Evolutionary conservation across 2,113 vertebrate species (phyloP), one percentile per base, ranked within the genome.

Genomic region (Trinectes maculatus): DNA sequence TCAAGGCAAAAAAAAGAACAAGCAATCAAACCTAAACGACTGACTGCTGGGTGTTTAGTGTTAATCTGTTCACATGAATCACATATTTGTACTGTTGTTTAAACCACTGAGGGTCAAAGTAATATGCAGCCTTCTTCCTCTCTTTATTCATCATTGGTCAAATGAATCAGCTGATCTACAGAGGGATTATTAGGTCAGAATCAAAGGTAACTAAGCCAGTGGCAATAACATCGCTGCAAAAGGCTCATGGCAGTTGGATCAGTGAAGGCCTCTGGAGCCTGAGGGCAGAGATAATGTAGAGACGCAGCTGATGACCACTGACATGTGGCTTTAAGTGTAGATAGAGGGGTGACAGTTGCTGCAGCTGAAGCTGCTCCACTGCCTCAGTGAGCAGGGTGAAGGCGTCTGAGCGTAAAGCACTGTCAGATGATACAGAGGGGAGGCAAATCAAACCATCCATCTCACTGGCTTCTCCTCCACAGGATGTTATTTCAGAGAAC

Each of bases 231-330:
- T 56, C 42, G 12, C 36, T 46, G 8, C 16, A 33, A 74, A 66
- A 28, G 43, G 60, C 33, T 58, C 15, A 13, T 49, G 60, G 39
- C 52, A 18, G 29, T 61, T 76, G 40, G 8, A 31, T 51, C 60
- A 43, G 21, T 31, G 10, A 10, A n/a, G 39, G 57, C 33, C 39
- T 66, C 18, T 13, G 43, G 22, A 34, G 34, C 52, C 21, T 52
- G 5, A 29, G 21, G 61, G 49, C 4, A 3, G 52, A 62, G 61
- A 43, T 56, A 66, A 61, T 0, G 37, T 33, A 40, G 12, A 46
- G 13, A 51, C 46, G 31, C 52, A 64, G 47, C 67, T 57, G 72
- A 80, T 67, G 56, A 56, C 71, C 66, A 52, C 1, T 59, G 70
- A 71, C 37, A 56, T 44, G 3, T 53, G 18, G n/a, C 18, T 76